Evolutionary conservation across 1,140 invertebrate species (phyloP).

Genomic region (Helicoverpa armigera): DNA sequence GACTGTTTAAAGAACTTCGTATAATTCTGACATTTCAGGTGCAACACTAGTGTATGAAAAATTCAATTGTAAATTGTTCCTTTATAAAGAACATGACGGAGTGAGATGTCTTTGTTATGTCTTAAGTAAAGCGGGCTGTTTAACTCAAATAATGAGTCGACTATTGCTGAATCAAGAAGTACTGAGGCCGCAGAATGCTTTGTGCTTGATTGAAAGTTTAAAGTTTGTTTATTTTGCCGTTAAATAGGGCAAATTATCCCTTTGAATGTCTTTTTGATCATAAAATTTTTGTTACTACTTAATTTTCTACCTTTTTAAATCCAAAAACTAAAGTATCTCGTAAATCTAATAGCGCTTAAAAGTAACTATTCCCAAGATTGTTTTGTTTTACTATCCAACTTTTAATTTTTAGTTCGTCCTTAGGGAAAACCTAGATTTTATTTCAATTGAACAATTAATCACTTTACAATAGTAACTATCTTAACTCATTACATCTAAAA

Average conservation of each 20-base stretch:
- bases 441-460: no score
- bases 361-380: no score
- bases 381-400: no score
- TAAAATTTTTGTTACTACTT: no score
- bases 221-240: slow-evolving; percentile 20
- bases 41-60: slow-evolving; percentile 34
- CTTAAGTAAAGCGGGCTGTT: slow-evolving; percentile 29
- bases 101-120: slow-evolving; percentile 35
- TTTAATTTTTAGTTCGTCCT: no score
- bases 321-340: no score
- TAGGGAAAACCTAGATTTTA: no score
- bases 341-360: no score
- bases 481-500: no score
- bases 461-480: no score
- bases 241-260: not conserved
- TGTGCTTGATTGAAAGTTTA: slow-evolving; percentile 18
- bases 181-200: slow-evolving; percentile 15
- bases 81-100: slow-evolving; percentile 24
- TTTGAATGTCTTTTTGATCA: not conserved
- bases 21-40: slow-evolving; percentile 59
- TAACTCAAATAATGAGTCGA: slow-evolving; percentile 28
- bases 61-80: slow-evolving; percentile 41
- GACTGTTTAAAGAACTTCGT: slow-evolving; percentile 54
- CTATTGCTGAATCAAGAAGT: slow-evolving; percentile 26
- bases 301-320: no score